Evolutionary conservation across 2,888 invertebrate genomes (phyloP).

Genomic region (Choreutis nemorana): DNA sequence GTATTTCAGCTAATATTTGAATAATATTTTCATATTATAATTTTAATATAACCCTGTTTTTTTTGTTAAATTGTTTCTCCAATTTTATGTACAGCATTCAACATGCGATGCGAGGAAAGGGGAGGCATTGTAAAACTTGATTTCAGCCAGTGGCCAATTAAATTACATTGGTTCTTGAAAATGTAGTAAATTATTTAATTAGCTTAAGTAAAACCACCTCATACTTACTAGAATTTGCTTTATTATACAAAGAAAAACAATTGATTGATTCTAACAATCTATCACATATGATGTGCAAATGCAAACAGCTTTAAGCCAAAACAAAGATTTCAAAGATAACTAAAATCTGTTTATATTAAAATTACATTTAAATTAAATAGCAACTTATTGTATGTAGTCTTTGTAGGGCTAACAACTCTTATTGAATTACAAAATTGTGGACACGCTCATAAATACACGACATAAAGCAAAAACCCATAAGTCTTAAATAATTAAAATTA

Average conservation of each 20-base stretch:
- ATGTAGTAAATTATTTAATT: constrained; percentile 44
- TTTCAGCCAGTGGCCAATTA: constrained; percentile 66
- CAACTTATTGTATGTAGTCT: too few relatives aligned
- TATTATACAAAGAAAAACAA: constrained; percentile 33
- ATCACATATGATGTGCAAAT: constrained; percentile 4
- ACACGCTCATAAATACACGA: background rate
- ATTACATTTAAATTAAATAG: too few relatives aligned
- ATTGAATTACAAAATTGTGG: too few relatives aligned
- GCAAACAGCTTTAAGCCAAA: constrained; percentile 9
- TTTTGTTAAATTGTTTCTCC: constrained; percentile 62
- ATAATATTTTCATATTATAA: constrained; percentile 65
- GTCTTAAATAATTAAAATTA: constrained; percentile 44
- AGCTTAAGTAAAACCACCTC: constrained; percentile 8
- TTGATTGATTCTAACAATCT: background rate
- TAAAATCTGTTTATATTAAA: too few relatives aligned
- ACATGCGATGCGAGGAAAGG: constrained; percentile 34
- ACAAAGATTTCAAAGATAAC: too few relatives aligned
- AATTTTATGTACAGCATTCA: constrained; percentile 41
- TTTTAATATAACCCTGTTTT: constrained; percentile 66
- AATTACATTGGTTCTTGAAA: constrained; percentile 60
- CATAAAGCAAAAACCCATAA: constrained; percentile 32
- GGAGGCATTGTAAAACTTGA: constrained; percentile 57
- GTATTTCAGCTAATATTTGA: constrained; percentile 61
- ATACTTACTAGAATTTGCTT: constrained; percentile 36
- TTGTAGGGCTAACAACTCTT: too few relatives aligned